Evolutionary conservation across 2,113 vertebrate genomes (phyloP).

Genomic region (Bathybates hornii): DNA sequence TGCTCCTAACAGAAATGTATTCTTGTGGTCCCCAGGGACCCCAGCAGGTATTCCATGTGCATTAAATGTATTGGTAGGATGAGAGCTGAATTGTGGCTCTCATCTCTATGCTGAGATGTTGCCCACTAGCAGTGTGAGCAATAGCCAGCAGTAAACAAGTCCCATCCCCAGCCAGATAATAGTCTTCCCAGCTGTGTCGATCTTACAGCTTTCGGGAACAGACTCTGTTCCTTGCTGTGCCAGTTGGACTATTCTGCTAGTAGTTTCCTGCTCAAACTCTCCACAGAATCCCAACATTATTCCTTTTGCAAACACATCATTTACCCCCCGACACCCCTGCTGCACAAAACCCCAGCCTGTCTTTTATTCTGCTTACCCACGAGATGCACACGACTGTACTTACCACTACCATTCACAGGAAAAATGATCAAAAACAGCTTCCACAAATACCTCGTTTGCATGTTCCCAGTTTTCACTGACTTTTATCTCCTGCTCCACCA

Average conservation of each 20-base stretch:
- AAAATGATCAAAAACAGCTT: not conserved
- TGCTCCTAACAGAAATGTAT: not conserved
- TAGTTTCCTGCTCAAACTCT: not conserved
- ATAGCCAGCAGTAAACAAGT: slow-evolving; percentile 46
- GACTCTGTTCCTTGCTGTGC: slow-evolving; percentile 4
- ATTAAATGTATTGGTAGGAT: not conserved
- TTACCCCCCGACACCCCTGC: slow-evolving; percentile 1
- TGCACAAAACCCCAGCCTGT: slow-evolving; percentile 3
- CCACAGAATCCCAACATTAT: slow-evolving; percentile 10
- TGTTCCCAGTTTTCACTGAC: not conserved
- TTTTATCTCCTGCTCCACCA: not conserved
- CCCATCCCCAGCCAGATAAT: slow-evolving; percentile 28
- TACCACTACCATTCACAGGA: not conserved
- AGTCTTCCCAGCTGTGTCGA: slow-evolving; percentile 23
- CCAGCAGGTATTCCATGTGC: not conserved
- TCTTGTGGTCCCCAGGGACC: not conserved
- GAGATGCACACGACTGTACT: not conserved
- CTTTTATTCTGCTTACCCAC: slow-evolving; percentile 10
- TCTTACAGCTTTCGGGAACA: slow-evolving; percentile 23
- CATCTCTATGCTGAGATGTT: slow-evolving; percentile 1
- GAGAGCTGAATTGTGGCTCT: not conserved
- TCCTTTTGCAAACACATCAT: slow-evolving; percentile 42
- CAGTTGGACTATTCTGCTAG: slow-evolving; percentile 14
- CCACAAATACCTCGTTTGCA: not conserved
- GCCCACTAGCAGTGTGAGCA: slow-evolving; percentile 12